These are phyloP conservation scores for Zapus hudsonius DNA, from an alignment of 2,113 vertebrate genomes.

Conservation along the genomic window DNA sequence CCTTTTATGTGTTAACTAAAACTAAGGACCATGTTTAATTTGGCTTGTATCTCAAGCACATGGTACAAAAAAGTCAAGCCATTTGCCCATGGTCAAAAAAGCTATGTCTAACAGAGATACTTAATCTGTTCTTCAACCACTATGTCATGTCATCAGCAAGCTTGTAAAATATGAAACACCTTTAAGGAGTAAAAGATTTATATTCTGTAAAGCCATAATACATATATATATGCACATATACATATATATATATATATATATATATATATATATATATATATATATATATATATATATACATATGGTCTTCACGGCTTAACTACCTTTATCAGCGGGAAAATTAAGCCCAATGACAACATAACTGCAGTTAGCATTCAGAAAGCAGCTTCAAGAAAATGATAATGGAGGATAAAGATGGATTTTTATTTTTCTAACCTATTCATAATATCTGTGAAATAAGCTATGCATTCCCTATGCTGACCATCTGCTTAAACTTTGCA, in stretches of 20 bases:
- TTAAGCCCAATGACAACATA: neutral
- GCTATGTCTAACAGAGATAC: neutral
- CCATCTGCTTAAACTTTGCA: neutral
- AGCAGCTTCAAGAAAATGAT: neutral
- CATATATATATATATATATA: too few species aligned
- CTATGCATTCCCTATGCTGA: fast-evolving
- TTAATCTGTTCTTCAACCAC: neutral
- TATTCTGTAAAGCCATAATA: neutral
- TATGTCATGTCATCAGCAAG: neutral
- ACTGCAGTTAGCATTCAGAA: neutral
- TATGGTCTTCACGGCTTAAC: neutral
- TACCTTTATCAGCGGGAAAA: slow-evolving; percentile 24
- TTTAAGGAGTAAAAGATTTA: neutral
- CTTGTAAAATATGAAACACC: neutral
- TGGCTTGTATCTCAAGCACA: neutral
- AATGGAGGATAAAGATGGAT: neutral
- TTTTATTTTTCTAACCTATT: slow-evolving; percentile 35
- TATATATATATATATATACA: too few species aligned
- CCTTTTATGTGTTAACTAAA: neutral
- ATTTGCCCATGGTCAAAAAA: neutral
- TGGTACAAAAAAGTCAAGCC: neutral
- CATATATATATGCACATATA: too few species aligned
- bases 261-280: too few species aligned
- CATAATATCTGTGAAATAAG: slow-evolving; percentile 25
- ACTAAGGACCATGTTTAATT: neutral